phyloP scores from a whole-genome alignment of 2,797 vertebrate genomes.

The Phoxinus dragarum region DNA sequence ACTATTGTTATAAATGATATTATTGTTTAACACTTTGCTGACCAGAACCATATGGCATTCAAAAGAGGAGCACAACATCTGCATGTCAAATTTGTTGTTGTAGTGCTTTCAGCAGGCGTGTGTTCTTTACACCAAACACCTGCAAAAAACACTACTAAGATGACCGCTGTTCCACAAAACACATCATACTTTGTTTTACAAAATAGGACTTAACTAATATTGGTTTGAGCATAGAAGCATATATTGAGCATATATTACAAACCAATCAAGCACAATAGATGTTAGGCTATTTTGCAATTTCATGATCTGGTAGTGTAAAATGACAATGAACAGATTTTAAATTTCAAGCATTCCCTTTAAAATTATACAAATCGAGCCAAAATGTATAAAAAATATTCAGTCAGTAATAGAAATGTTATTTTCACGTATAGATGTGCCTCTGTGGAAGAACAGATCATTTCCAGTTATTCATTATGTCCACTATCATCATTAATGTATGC shows the following conservation, averaged over 20 bases:
- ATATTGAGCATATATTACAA: neutral
- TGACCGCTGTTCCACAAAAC: slow-evolving; percentile 49
- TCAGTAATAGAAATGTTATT: neutral
- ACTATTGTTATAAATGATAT: neutral
- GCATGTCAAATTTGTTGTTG: neutral
- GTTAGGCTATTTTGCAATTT: neutral
- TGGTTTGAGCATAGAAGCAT: neutral
- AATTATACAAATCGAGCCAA: neutral
- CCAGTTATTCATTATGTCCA: neutral
- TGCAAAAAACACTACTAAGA: slow-evolving; percentile 6
- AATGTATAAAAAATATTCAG: neutral
- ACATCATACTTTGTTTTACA: neutral
- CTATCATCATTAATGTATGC: neutral
- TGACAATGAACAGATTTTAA: neutral
- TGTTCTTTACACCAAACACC: slow-evolving; percentile 10
- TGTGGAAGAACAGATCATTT: slow-evolving; percentile 42
- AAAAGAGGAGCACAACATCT: neutral
- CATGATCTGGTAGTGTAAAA: neutral
- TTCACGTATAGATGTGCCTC: neutral
- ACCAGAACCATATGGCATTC: slow-evolving; percentile 36
- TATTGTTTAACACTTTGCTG: neutral
- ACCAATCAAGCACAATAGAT: neutral
- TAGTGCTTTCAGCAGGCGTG: neutral
- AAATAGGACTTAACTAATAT: neutral
- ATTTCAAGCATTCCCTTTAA: neutral